A percentile compares a stretch with the other conserved stretches of the same genome.
phyloP scores from a whole-genome alignment of 2,113 vertebrate species.

The Quiscalus mexicanus region DNA sequence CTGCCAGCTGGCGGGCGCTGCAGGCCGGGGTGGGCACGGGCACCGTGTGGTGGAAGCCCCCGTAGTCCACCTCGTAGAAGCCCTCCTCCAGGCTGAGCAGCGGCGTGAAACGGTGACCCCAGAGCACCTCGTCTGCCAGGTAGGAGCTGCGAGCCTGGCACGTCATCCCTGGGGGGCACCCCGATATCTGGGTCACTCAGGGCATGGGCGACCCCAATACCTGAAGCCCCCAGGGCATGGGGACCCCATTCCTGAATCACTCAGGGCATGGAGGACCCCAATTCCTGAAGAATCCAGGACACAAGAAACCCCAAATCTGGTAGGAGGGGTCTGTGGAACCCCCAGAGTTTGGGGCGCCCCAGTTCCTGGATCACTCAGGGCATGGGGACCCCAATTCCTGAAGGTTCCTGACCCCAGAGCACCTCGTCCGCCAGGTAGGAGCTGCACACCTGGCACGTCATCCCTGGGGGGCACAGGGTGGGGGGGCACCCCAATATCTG shows the following conservation, averaged over 20 bases:
- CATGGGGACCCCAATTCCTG: no score
- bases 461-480: conserved; percentile 72
- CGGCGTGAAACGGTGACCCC: conserved; percentile 93
- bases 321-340: no score
- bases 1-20: conserved; percentile 86
- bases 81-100: conserved; percentile 91
- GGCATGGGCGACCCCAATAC: no score
- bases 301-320: no score
- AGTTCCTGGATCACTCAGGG: conserved; percentile 24
- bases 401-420: conserved; percentile 83
- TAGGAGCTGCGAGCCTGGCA: conserved; percentile 94
- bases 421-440: conserved; percentile 89
- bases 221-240: no score
- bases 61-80: conserved; percentile 93
- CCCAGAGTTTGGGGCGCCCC: neutral
- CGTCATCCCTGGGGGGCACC: conserved; percentile 84
- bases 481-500: neutral
- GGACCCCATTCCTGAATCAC: no score
- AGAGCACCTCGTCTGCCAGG: conserved; percentile 85
- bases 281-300: no score
- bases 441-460: conserved; percentile 93
- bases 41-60: conserved; percentile 91
- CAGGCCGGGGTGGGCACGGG: conserved; percentile 91
- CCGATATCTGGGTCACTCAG: no score
- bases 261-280: no score